Evolutionary conservation across 2,888 invertebrate genomes (phyloP), one percentile per base, ranked within the genome.

Genomic region (Drosophila eohydei): DNA sequence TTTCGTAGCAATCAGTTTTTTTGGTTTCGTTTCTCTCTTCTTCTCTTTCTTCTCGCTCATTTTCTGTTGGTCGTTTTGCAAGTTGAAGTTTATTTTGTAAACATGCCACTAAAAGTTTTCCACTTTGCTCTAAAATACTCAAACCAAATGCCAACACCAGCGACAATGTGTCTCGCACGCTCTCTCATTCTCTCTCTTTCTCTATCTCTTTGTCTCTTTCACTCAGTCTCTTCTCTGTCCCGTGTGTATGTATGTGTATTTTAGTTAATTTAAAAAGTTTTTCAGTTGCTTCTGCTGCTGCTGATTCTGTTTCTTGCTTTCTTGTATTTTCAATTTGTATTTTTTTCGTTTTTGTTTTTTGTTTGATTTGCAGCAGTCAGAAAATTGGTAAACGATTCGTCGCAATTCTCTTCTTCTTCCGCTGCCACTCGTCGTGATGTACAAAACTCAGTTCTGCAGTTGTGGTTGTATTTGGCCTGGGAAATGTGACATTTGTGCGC

Each of bases 21-120:
- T 78, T 79, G 71, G 77, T 83, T 80, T 63, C 67, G 72, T 60
- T 57, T 55, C 50, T 41, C 38, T 21, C 46, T 36, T 55, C 16
- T 16, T 52, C 41, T 41, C 28, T 50, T 36, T 55, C 16, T 16
- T 46, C 48, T 56, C 44, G 21, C 11, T 12, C 32, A 56, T 59
- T 54, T 40, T 56, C 38, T 65, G 50, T 59, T 69, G 64, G 64
- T 58, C 75, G 74, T 80, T 87, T 81, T 76, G 76, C 82, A 81
- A 87, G 74, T 73, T 76, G 82, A 86, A 86, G 80, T 84, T 86
- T 86, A 86, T 86, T 86, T 87, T 86, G 86, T 86, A 87, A 89
- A 86, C 86, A 86, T 89, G 89, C 88, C 88, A 86, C 86, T 86
- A 86, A 86, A 86, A 86, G 89, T 86, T 86, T 86, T 86, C 86